Conservation (phyloP, 2,888 invertebrate genomes). For the Campoletis raptor region DNA sequence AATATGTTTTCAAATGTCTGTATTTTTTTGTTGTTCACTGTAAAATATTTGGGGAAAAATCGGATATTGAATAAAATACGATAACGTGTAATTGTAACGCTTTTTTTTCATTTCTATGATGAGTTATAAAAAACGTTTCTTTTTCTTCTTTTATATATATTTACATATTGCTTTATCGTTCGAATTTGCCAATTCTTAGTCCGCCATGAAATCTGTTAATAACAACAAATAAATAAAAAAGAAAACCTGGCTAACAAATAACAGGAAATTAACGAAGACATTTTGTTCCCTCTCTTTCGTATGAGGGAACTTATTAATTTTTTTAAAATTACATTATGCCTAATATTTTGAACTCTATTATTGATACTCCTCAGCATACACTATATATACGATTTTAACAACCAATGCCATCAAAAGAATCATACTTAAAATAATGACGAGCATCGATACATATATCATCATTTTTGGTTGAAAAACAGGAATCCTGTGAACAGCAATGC, state of each 20-base stretch:
- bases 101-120: constrained; percentile 39
- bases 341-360: constrained; percentile 20
- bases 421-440: constrained; percentile 63
- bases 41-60: background rate
- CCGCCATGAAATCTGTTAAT: constrained; percentile 20
- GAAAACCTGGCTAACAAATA: constrained; percentile 24
- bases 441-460: constrained; percentile 57
- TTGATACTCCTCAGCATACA: constrained; percentile 34
- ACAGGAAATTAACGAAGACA: constrained; percentile 37
- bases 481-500: constrained; percentile 12
- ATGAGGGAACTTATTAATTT: constrained; percentile 58
- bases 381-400: constrained; percentile 54
- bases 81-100: constrained; percentile 32
- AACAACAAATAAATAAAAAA: constrained; percentile 26
- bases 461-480: constrained; percentile 56
- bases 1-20: background rate
- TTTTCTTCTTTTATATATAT: constrained; percentile 61
- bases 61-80: background rate
- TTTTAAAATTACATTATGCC: constrained; percentile 65
- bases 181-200: constrained; percentile 38
- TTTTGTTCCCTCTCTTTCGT: constrained; percentile 9
- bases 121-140: constrained; percentile 64
- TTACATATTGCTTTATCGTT: constrained; percentile 70
- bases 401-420: constrained; percentile 60
- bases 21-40: background rate